phyloP scores from a whole-genome alignment of 2,797 vertebrate genomes.

The Avahi laniger region DNA sequence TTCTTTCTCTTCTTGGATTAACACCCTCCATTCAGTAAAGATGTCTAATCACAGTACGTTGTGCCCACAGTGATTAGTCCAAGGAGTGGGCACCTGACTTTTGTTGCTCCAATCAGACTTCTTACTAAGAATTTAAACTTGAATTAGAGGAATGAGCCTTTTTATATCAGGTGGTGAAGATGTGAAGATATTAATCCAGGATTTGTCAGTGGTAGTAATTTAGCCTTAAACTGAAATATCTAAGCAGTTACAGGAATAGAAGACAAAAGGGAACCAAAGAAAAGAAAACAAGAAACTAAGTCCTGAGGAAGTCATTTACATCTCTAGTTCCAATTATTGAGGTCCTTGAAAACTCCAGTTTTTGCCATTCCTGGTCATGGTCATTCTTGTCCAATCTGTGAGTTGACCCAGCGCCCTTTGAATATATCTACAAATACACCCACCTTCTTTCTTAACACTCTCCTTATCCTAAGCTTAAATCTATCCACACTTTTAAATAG shows the following conservation, averaged over 20 bases:
- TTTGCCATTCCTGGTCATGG: background rate
- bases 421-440: background rate
- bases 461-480: background rate
- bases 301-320: background rate
- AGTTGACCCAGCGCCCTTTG: background rate
- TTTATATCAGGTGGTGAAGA: background rate
- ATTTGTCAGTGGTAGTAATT: background rate
- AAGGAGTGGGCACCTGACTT: background rate
- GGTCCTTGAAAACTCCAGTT: background rate
- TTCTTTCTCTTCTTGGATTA: slow-evolving; percentile 14
- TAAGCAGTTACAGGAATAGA: background rate
- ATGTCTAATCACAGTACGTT: background rate
- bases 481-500: background rate
- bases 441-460: background rate
- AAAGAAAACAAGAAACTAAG: background rate
- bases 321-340: background rate
- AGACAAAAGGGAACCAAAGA: background rate
- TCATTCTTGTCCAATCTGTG: background rate
- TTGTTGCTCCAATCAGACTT: background rate
- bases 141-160: background rate
- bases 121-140: background rate
- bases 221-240: background rate
- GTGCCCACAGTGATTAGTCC: background rate
- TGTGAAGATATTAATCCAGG: background rate
- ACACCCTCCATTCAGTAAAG: background rate